Evolutionary conservation across 2,888 invertebrate genomes (phyloP).

Genomic region (Geophilus truncorum): DNA sequence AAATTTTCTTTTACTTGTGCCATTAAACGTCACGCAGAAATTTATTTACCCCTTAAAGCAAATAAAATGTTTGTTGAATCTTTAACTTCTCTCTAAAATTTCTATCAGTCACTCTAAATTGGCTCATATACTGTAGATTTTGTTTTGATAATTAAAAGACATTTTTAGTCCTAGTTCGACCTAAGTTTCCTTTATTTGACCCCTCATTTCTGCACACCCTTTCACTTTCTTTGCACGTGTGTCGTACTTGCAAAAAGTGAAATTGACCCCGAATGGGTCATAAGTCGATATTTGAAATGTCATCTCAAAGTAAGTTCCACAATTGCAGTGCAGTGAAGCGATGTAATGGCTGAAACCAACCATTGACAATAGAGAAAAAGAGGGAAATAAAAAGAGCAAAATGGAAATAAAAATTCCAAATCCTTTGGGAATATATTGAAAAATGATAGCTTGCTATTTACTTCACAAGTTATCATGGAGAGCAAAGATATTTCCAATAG

Average conservation of each 20-base stretch:
- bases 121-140: no score
- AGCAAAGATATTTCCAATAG: not conserved
- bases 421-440: not conserved
- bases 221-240: constrained; percentile 15
- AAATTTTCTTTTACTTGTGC: no score
- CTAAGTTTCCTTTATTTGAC: constrained; percentile 8
- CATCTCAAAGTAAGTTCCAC: constrained; percentile 6
- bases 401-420: not conserved
- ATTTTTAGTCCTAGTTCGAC: not conserved
- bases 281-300: constrained; percentile 19
- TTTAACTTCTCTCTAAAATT: not conserved
- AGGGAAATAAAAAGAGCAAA: not conserved
- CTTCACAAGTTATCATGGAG: not conserved
- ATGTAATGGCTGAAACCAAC: not conserved
- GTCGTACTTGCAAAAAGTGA: not conserved
- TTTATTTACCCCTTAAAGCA: not conserved
- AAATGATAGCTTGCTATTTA: not conserved
- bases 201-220: not conserved
- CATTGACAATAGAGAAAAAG: not conserved
- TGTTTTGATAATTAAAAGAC: no score
- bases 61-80: not conserved
- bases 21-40: not conserved
- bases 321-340: not conserved
- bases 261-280: not conserved
- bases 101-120: not conserved